Evolutionary conservation across 2,113 vertebrate species (phyloP).

Genomic region (Entomyzon cyanotis): DNA sequence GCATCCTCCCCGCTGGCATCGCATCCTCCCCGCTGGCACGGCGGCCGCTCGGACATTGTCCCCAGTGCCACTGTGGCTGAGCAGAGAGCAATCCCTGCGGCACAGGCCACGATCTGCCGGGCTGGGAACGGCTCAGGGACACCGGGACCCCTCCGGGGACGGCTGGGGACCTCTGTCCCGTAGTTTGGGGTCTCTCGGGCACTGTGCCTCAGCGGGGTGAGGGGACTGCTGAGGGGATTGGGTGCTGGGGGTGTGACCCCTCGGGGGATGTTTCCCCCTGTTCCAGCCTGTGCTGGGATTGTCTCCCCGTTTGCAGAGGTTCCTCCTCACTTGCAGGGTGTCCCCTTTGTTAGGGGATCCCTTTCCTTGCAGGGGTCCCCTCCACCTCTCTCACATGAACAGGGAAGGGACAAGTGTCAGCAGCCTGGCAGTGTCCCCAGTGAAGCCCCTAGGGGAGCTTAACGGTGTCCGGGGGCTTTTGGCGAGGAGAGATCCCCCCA

Average conservation of each 20-base stretch:
- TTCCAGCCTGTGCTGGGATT: neutral
- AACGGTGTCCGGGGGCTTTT: fast-evolving
- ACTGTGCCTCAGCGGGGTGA: fast-evolving
- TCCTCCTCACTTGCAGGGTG: too few species aligned
- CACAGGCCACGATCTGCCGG: fast-evolving
- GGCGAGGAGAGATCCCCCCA: neutral
- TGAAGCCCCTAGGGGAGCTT: fast-evolving
- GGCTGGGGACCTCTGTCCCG: fast-evolving
- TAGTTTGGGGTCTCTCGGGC: neutral
- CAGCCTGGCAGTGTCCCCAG: fast-evolving
- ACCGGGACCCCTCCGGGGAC: fast-evolving
- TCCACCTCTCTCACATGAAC: fast-evolving
- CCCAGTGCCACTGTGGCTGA: neutral
- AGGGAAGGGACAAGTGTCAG: neutral
- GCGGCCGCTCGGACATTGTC: neutral
- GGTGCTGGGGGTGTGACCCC: neutral
- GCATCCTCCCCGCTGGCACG: neutral
- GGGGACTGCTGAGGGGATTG: neutral
- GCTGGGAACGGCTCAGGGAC: neutral
- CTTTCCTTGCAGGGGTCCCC: neutral
- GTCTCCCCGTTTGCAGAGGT: fast-evolving
- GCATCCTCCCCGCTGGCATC: neutral
- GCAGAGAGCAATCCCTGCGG: neutral
- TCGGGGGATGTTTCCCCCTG: neutral
- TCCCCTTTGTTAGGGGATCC: too few species aligned